phyloP scores from a whole-genome alignment of 2,888 invertebrate species.

The Dryococelus australis region DNA sequence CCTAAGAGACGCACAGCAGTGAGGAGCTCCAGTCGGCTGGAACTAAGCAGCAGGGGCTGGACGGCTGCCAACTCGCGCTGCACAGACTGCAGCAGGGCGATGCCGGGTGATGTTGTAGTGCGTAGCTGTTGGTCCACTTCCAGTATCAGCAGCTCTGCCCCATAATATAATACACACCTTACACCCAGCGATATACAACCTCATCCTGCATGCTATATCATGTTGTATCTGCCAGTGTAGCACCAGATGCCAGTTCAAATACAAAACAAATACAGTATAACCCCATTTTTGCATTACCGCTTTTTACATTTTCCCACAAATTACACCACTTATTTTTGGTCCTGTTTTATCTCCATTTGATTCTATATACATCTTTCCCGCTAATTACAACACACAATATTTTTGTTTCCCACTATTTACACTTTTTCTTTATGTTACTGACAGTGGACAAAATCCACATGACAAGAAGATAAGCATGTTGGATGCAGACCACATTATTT shows the following conservation, averaged over 20 bases:
- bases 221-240: constrained; percentile 19
- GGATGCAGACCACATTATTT: too few species aligned
- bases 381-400: too few species aligned
- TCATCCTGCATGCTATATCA: constrained; percentile 40
- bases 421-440: too few species aligned
- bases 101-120: constrained; percentile 49
- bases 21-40: constrained; percentile 64
- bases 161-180: neutral
- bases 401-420: too few species aligned
- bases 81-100: constrained; percentile 64
- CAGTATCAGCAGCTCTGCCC: constrained; percentile 58
- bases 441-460: too few species aligned
- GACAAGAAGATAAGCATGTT: too few species aligned
- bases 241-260: constrained; percentile 54
- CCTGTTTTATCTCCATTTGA: too few species aligned
- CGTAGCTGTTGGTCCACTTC: constrained; percentile 64
- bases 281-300: too few species aligned
- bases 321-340: too few species aligned
- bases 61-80: constrained; percentile 64
- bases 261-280: neutral
- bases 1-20: constrained; percentile 68
- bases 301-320: too few species aligned
- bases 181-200: too few species aligned
- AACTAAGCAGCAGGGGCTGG: constrained; percentile 64
- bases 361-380: too few species aligned